Percentiles rank a stretch among this genome's conserved stretches.
These are phyloP conservation scores for Sitophilus oryzae DNA, from an alignment of 1,140 invertebrate genomes.

Conservation along the genomic window DNA sequence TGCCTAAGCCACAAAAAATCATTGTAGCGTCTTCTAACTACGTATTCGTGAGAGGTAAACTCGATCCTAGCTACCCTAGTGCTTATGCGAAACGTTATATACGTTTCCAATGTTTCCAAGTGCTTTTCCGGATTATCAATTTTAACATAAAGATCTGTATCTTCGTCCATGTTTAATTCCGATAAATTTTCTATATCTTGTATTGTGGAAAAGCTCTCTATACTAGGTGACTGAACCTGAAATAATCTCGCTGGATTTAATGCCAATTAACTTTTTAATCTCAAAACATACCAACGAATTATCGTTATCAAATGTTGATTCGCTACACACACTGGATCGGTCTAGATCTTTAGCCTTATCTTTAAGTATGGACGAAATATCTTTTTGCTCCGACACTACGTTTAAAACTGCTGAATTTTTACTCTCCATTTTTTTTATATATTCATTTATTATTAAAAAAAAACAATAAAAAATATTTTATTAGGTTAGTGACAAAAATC, in stretches of 20 bases:
- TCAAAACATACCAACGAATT: constrained; percentile 37
- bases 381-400: constrained; percentile 39
- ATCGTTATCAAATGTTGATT: constrained; percentile 36
- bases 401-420: constrained; percentile 39
- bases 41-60: constrained; percentile 60
- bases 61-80: constrained; percentile 63
- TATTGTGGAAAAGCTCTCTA: constrained; percentile 58
- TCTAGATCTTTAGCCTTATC: constrained; percentile 34
- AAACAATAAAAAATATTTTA: neutral
- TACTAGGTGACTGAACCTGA: constrained; percentile 53
- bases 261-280: no score
- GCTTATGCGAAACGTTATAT: constrained; percentile 65
- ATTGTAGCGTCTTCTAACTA: constrained; percentile 66
- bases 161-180: constrained; percentile 50
- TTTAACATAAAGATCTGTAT: constrained; percentile 59
- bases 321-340: constrained; percentile 34
- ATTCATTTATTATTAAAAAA: neutral
- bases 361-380: constrained; percentile 34
- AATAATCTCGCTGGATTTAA: no score
- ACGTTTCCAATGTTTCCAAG: constrained; percentile 67
- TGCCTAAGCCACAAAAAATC: constrained; percentile 70
- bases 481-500: no score
- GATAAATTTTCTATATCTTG: constrained; percentile 52
- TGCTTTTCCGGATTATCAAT: constrained; percentile 77
- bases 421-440: constrained; percentile 31